These are phyloP conservation scores for Nowickia ferox DNA, from an alignment of 2,888 invertebrate species.

Conservation along the genomic window DNA sequence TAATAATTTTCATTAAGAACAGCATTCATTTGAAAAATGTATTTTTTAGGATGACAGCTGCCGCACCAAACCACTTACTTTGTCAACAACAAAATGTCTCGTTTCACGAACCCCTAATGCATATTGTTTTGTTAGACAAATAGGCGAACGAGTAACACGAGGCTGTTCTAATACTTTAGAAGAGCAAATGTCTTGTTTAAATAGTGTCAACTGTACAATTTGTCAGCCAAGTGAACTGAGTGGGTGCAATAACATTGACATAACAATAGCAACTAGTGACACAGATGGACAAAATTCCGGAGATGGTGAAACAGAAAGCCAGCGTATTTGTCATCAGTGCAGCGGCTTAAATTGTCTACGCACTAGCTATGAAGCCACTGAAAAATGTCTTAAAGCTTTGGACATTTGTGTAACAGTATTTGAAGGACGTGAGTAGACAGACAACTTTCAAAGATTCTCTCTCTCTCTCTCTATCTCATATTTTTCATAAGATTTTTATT, in stretches of 20 bases:
- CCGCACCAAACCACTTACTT: slow-evolving; percentile 49
- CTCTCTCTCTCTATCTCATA: too few species aligned
- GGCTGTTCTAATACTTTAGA: slow-evolving; percentile 74
- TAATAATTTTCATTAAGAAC: neutral
- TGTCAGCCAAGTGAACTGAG: slow-evolving; percentile 74
- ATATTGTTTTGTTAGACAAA: slow-evolving; percentile 74
- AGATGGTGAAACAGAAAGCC: slow-evolving; percentile 47
- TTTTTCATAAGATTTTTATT: neutral
- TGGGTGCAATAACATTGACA: slow-evolving; percentile 72
- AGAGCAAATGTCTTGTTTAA: slow-evolving; percentile 73
- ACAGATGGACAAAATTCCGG: neutral
- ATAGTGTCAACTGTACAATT: slow-evolving; percentile 70
- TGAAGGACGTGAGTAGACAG: slow-evolving; percentile 75
- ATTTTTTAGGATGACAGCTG: slow-evolving; percentile 73
- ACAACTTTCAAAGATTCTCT: neutral
- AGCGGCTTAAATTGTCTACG: slow-evolving; percentile 79
- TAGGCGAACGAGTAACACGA: slow-evolving; percentile 69
- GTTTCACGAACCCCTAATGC: slow-evolving; percentile 73
- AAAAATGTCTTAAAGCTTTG: slow-evolving; percentile 77
- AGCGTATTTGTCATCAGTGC: slow-evolving; percentile 77
- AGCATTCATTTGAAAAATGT: neutral
- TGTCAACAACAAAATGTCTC: slow-evolving; percentile 72
- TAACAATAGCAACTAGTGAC: slow-evolving; percentile 1
- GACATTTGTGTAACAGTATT: slow-evolving; percentile 80
- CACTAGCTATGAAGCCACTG: slow-evolving; percentile 71